Evolutionary conservation across 2,888 invertebrate species (phyloP).

Genomic region (Willowsia nigromaculata): DNA sequence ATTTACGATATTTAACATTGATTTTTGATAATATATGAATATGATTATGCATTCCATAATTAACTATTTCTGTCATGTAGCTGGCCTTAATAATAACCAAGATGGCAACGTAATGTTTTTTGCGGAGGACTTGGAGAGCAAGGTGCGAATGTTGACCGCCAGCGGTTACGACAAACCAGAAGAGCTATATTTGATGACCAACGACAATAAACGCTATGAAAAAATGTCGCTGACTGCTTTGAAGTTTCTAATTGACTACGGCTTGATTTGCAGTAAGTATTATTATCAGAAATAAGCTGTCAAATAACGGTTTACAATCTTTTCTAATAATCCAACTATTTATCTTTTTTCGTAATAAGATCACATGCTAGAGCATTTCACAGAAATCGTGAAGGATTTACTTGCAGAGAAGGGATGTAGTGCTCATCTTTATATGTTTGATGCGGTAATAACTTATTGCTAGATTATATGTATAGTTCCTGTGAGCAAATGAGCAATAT

Average conservation of each 20-base stretch:
- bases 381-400: slow-evolving; percentile 65
- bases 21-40: no score
- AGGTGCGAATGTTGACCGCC: neutral
- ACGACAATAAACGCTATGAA: slow-evolving; percentile 14
- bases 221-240: slow-evolving; percentile 69
- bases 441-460: slow-evolving; percentile 65
- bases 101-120: neutral
- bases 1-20: no score
- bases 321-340: neutral
- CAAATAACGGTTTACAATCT: neutral
- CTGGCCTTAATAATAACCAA: neutral
- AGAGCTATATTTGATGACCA: slow-evolving; percentile 26
- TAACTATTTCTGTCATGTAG: neutral
- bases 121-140: neutral
- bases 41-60: no score
- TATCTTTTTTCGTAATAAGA: slow-evolving; percentile 61
- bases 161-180: neutral
- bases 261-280: slow-evolving; percentile 65
- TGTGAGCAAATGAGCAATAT: neutral
- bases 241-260: slow-evolving; percentile 69
- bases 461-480: no score
- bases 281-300: neutral
- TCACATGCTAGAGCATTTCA: slow-evolving; percentile 58
- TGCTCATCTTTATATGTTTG: slow-evolving; percentile 71
- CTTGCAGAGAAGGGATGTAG: slow-evolving; percentile 39